Conservation (phyloP, 1,140 invertebrate species). For the Drosophila bipectinata region DNA sequence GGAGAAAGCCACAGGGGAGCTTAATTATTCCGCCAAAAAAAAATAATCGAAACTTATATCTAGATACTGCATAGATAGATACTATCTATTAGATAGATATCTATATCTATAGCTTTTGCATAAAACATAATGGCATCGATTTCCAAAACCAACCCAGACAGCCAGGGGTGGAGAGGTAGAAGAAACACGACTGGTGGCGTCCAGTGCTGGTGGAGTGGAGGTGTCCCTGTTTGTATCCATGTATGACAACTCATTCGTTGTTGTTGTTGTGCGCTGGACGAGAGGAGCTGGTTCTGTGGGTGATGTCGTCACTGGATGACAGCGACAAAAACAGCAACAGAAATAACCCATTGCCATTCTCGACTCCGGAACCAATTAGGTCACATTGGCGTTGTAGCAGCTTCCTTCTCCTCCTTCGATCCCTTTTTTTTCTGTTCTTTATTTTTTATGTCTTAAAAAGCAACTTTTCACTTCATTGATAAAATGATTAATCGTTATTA, state of each 20-base stretch:
- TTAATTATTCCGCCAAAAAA: constrained; percentile 2
- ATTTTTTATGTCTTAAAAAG: constrained; percentile 35
- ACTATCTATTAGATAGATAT: too few species aligned
- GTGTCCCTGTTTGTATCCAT: constrained; percentile 17
- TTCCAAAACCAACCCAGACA: constrained; percentile 12
- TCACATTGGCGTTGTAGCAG: constrained; percentile 59
- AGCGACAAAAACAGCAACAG: constrained; percentile 33
- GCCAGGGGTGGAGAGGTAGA: background rate
- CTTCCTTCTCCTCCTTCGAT: constrained; percentile 24
- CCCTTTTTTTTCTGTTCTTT: constrained; percentile 20
- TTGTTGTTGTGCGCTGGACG: constrained; percentile 33
- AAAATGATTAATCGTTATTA: constrained; percentile 79
- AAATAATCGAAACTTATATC: too few species aligned
- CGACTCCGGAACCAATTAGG: constrained; percentile 65
- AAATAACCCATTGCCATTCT: constrained; percentile 27
- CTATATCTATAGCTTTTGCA: too few species aligned
- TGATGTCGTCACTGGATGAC: constrained; percentile 64
- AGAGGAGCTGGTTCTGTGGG: constrained; percentile 48
- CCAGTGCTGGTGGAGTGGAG: background rate
- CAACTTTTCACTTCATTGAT: constrained; percentile 74
- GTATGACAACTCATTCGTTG: constrained; percentile 65
- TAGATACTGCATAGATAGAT: too few species aligned
- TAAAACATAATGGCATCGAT: constrained; percentile 9
- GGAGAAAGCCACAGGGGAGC: constrained; percentile 19
- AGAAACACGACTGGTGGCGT: constrained; percentile 1